Percentiles rank a stretch among this genome's conserved stretches.
phyloP scores from a whole-genome alignment of 2,113 vertebrate genomes.

The Nettapus auritus region DNA sequence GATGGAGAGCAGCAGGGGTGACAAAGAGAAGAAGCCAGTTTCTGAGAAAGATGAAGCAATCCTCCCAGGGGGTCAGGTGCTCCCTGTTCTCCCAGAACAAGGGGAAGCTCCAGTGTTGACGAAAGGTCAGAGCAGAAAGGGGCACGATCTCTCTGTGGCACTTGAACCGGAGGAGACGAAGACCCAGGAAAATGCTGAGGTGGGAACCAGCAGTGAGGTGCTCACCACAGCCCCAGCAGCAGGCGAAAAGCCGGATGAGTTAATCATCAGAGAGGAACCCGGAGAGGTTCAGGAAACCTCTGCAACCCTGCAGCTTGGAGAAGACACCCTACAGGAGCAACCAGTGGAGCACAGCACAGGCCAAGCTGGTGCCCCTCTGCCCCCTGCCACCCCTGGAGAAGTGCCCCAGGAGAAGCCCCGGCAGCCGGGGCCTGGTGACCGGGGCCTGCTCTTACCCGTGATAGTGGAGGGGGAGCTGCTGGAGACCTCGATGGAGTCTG shows the following conservation, averaged over 20 bases:
- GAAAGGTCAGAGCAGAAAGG: not conserved
- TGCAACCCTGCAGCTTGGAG: not conserved
- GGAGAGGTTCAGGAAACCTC: not conserved
- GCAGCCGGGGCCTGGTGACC: not conserved
- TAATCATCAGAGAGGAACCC: not conserved
- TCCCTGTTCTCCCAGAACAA: not conserved
- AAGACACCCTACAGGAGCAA: not conserved
- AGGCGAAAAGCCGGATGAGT: not conserved
- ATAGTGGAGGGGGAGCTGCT: slow-evolving; percentile 54
- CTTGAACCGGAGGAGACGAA: not conserved
- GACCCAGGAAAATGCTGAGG: not conserved
- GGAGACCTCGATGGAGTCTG: slow-evolving; percentile 27
- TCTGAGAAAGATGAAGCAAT: not conserved
- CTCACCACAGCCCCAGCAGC: not conserved
- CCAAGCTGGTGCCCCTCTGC: not conserved
- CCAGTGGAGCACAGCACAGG: not conserved
- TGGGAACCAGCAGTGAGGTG: not conserved
- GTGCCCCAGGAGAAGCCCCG: slow-evolving; percentile 2
- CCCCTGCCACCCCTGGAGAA: not conserved
- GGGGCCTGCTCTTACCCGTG: not conserved
- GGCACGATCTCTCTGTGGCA: not conserved
- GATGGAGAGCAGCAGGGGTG: not conserved
- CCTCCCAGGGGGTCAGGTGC: not conserved
- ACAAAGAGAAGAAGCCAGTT: not conserved
- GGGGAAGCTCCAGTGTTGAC: not conserved